Evolutionary conservation across 2,888 invertebrate species (phyloP).

Genomic region (Lycaena phlaeas): DNA sequence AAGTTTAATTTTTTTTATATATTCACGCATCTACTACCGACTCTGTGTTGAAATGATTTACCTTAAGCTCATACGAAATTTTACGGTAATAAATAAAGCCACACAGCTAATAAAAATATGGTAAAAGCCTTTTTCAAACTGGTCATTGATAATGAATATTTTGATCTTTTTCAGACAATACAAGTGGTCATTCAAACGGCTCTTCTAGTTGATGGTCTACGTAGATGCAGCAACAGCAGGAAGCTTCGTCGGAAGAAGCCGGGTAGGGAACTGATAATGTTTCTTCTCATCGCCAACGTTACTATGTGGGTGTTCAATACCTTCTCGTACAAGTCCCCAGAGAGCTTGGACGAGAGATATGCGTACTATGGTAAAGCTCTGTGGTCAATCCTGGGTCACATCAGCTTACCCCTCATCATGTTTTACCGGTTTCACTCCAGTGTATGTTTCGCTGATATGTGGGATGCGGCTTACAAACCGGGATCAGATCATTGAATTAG

Average conservation of each 20-base stretch:
- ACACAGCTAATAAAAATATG: too few species aligned
- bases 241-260: constrained; percentile 78
- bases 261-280: constrained; percentile 83
- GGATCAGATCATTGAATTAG: constrained; percentile 51
- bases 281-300: constrained; percentile 82
- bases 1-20: too few species aligned
- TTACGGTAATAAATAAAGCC: too few species aligned
- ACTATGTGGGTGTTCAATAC: constrained; percentile 85
- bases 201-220: constrained; percentile 79
- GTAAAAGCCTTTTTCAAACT: too few species aligned
- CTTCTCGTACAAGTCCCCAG: constrained; percentile 73
- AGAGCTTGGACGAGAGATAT: constrained; percentile 70
- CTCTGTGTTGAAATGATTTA: too few species aligned
- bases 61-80: too few species aligned
- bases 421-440: constrained; percentile 85
- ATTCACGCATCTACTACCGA: too few species aligned
- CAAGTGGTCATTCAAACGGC: constrained; percentile 83
- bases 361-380: constrained; percentile 78
- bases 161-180: constrained; percentile 68
- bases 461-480: constrained; percentile 82
- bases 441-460: constrained; percentile 85
- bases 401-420: constrained; percentile 82
- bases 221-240: constrained; percentile 80
- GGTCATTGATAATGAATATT: too few species aligned
- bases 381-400: constrained; percentile 82